These are phyloP conservation scores for Panonychus citri DNA, from an alignment of 1,140 invertebrate species.

Conservation along the genomic window DNA sequence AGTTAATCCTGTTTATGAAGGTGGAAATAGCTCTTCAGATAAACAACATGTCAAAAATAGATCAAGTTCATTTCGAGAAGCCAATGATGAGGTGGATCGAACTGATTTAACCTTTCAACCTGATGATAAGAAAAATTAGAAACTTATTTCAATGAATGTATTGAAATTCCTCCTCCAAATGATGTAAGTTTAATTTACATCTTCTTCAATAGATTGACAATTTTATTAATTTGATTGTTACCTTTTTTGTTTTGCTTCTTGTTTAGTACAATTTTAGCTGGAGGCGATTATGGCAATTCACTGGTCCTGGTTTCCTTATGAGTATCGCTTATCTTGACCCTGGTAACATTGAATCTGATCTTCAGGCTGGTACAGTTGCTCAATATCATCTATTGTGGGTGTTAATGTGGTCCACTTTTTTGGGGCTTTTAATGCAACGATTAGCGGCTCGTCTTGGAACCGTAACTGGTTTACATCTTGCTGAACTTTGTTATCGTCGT, in stretches of 20 bases:
- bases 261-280: slow-evolving; percentile 46
- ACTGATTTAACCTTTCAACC: not conserved
- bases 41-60: too few species aligned
- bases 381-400: slow-evolving; percentile 74
- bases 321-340: slow-evolving; percentile 81
- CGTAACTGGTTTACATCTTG: slow-evolving; percentile 51
- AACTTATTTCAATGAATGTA: slow-evolving; percentile 14
- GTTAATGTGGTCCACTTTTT: slow-evolving; percentile 52
- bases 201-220: too few species aligned
- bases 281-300: slow-evolving; percentile 70
- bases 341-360: slow-evolving; percentile 76
- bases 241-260: not conserved
- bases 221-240: not conserved
- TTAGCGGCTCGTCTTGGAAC: slow-evolving; percentile 57
- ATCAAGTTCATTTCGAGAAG: too few species aligned
- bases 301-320: slow-evolving; percentile 74
- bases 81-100: too few species aligned
- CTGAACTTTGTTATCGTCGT: slow-evolving; percentile 52
- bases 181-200: slow-evolving; percentile 12
- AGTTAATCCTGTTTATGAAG: not conserved
- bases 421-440: slow-evolving; percentile 65
- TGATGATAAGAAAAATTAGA: slow-evolving; percentile 4
- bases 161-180: slow-evolving; percentile 8
- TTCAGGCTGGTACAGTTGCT: slow-evolving; percentile 54
- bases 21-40: not conserved